phyloP scores from a whole-genome alignment of 2,113 vertebrate genomes.

The Eleginops maclovinus region DNA sequence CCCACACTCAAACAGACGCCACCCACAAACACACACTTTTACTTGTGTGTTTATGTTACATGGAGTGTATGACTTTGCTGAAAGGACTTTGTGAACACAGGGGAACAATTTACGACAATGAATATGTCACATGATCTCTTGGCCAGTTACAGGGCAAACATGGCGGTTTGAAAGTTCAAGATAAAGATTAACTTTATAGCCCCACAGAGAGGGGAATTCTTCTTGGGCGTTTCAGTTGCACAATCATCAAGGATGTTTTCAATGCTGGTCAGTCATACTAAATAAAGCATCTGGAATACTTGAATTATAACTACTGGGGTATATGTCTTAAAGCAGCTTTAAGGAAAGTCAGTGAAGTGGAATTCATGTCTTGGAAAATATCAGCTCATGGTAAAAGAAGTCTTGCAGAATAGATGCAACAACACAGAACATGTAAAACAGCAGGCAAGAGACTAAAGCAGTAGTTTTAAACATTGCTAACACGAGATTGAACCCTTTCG shows the following conservation, averaged over 20 bases:
- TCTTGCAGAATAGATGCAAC: not conserved
- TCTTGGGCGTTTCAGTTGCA: slow-evolving; percentile 33
- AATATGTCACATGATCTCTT: slow-evolving; percentile 4
- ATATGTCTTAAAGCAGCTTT: not conserved
- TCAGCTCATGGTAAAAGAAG: not conserved
- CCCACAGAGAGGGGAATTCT: no score
- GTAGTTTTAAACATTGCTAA: not conserved
- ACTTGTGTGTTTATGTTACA: slow-evolving; percentile 53
- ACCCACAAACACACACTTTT: slow-evolving; percentile 20
- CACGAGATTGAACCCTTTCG: slow-evolving; percentile 25
- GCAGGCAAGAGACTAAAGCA: not conserved
- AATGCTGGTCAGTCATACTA: not conserved
- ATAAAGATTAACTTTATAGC: no score
- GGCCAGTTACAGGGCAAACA: not conserved
- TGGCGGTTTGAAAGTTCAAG: slow-evolving; percentile 13
- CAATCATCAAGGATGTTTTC: slow-evolving; percentile 32
- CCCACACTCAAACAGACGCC: slow-evolving; percentile 17
- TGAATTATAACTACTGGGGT: not conserved
- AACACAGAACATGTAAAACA: not conserved
- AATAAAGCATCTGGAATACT: not conserved
- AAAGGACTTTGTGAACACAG: slow-evolving; percentile 34
- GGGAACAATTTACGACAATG: not conserved
- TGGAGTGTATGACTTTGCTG: slow-evolving; percentile 27
- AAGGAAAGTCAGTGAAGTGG: not conserved
- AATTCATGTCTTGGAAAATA: not conserved